These are phyloP conservation scores for Synergus japonicus DNA, from an alignment of 2,888 invertebrate genomes.

Conservation along the genomic window DNA sequence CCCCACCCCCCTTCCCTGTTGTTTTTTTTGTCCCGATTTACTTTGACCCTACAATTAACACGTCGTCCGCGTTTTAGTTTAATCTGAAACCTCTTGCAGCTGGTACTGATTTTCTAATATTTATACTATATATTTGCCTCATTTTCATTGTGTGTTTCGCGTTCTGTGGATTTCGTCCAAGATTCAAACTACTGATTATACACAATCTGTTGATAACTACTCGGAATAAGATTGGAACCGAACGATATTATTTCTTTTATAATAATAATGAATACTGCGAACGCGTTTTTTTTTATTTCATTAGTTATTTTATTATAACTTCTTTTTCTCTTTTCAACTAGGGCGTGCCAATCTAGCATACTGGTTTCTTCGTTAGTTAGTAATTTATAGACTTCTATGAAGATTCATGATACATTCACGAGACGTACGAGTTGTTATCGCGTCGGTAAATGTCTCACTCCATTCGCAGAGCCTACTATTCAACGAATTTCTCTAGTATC, in stretches of 20 bases:
- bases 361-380: slow-evolving; percentile 58
- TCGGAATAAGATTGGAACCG: slow-evolving; percentile 67
- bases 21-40: slow-evolving; percentile 49
- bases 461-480: slow-evolving; percentile 14
- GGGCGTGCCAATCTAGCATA: slow-evolving; percentile 65
- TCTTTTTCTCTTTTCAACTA: slow-evolving; percentile 51
- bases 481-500: slow-evolving; percentile 31
- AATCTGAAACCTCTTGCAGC: slow-evolving; percentile 65
- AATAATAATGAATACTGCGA: slow-evolving; percentile 70
- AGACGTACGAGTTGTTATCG: slow-evolving; percentile 60
- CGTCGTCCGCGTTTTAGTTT: slow-evolving; percentile 55
- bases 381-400: slow-evolving; percentile 60
- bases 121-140: slow-evolving; percentile 46
- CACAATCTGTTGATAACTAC: slow-evolving; percentile 60
- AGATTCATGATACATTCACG: slow-evolving; percentile 57
- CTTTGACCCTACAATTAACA: slow-evolving; percentile 44
- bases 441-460: slow-evolving; percentile 41
- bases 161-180: slow-evolving; percentile 47
- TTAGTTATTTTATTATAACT: slow-evolving; percentile 57
- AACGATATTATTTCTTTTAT: slow-evolving; percentile 56
- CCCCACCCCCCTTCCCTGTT: slow-evolving; percentile 38
- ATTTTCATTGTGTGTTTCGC: slow-evolving; percentile 34
- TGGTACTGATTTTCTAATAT: slow-evolving; percentile 65
- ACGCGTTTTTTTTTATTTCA: slow-evolving; percentile 62
- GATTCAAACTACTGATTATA: slow-evolving; percentile 68